Conservation (phyloP, 2,113 vertebrate species). For the Madoqua kirkii region DNA sequence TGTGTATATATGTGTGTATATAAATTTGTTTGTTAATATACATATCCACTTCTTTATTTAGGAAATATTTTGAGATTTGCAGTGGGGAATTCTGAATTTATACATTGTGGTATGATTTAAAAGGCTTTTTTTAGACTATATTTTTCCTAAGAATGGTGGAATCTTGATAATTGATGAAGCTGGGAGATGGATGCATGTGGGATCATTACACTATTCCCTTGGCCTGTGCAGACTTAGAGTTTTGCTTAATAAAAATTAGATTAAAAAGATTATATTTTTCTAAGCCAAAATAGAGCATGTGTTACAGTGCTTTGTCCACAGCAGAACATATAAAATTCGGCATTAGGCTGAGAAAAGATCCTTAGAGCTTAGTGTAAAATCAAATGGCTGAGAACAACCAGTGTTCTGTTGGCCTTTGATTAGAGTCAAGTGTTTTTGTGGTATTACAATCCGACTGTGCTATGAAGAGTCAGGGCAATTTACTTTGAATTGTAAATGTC, state of each 20-base stretch:
- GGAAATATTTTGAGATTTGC: conserved; percentile 40
- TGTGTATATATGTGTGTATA: neutral
- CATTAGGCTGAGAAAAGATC: conserved; percentile 40
- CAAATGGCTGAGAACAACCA: conserved; percentile 52
- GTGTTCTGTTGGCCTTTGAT: conserved; percentile 62
- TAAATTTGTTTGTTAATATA: conserved; percentile 40
- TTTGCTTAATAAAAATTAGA: conserved; percentile 55
- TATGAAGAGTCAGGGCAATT: conserved; percentile 46
- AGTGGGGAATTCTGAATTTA: neutral
- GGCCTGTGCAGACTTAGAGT: neutral
- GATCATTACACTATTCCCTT: neutral
- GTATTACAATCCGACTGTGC: neutral
- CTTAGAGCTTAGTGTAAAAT: conserved; percentile 51
- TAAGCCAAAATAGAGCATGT: neutral
- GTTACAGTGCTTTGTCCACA: conserved; percentile 19
- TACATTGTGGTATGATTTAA: neutral
- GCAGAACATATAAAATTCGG: conserved; percentile 35
- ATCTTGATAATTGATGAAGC: conserved; percentile 22
- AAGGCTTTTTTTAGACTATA: neutral
- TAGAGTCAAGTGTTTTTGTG: conserved; percentile 56
- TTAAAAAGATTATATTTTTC: conserved; percentile 33
- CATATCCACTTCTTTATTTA: conserved; percentile 15
- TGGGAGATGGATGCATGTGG: neutral
- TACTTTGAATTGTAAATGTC: conserved; percentile 61
- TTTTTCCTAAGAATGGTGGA: neutral